Base-by-base conservation (phyloP, 2,888 invertebrate species). In the Ormyrus pomaceus region DNA sequence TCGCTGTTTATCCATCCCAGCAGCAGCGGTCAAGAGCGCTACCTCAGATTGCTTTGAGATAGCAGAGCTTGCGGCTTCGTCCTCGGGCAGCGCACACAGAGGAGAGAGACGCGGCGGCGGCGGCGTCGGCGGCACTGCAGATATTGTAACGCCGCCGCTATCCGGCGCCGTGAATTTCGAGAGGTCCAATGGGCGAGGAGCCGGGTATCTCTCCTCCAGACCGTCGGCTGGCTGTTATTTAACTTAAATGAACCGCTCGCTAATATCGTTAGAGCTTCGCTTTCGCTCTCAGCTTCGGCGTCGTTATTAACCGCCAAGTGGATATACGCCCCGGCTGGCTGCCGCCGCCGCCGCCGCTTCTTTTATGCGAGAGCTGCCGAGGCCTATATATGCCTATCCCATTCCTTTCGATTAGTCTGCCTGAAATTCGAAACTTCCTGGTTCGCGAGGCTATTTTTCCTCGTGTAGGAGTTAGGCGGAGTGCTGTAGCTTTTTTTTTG, bases 171-270 rank as follows among this genome's bases (percentile, higher is more conserved):
- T 73, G 76, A 78, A 74, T 62, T 61, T 64, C 68, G 74, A 34
- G 65, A 77, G 34, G 34, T 34, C 83, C 84, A 82, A 82, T 77
- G 76, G 75, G 84, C 53, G 56, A 62, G 46, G 34, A 34, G 34
- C 34, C 34, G 34, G 48, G 46, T 62, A 45, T 58, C 46, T 55
- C 69, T 56, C 55, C 70, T 59, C 50, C 8, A 5, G 10, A 48
- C 50, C 50, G 7, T 59, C 34, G 48, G 13, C 13, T 5, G 87
- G 87, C 88, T 88, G 89, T 88, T 89, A 89, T 89, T 88, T 88
- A 89, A 89, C 89, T 89, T 89, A 89, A 89, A 89, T 88, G 88
- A 89, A 89, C 86, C 89, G 86, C 86, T 87, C 87, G 88, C 88
- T 88, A 88, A 89, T 89, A 89, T 88, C 86, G 87, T 89, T 88